Evolutionary conservation across 2,888 invertebrate species (phyloP), one percentile per base, ranked within the genome.

Genomic region (Lampropteryx suffumata): DNA sequence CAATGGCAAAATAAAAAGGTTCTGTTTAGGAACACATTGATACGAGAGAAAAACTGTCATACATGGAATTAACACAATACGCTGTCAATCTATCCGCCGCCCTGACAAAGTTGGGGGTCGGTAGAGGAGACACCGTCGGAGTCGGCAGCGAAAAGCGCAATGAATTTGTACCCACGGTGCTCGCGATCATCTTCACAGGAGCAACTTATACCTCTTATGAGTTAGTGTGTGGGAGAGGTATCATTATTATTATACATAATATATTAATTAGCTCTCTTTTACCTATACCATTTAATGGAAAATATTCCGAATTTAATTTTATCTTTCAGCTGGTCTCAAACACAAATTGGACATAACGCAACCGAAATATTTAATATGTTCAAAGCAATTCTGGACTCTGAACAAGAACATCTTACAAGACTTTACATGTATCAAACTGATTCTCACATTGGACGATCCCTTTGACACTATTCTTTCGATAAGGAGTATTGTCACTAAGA

Each of bases 281-380:
- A n/a, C n/a, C n/a, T n/a, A n/a, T n/a, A n/a, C n/a, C n/a, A n/a
- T n/a, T n/a, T n/a, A n/a, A n/a, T n/a, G n/a, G n/a, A n/a, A n/a
- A n/a, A n/a, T n/a, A n/a, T n/a, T n/a, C n/a, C n/a, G n/a, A 17
- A 17, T 17, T 3, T 7, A 24, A 24, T 2, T 41, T 49, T 43
- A 3, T 24, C 44, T 48, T 82, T 90, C 76, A 94, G 94, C 91
- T 56, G 92, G 92, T 73, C 73, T 95, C 1, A 80, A 91, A 65
- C 95, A 95, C 73, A 92, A 93, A 11, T 69, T 94, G 12, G 90
- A 82, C 46, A 84, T 95, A 46, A 92, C 94, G 0, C 92, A 92
- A 61, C 95, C 95, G 24, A 93, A 92, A 69, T 79, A 92, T 37
- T 91, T 95, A 43, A 93, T 95, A 65, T 91, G 92, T 46, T 94